phyloP scores from a whole-genome alignment of 1,140 invertebrate species.

The Leptopilina boulardi region DNA sequence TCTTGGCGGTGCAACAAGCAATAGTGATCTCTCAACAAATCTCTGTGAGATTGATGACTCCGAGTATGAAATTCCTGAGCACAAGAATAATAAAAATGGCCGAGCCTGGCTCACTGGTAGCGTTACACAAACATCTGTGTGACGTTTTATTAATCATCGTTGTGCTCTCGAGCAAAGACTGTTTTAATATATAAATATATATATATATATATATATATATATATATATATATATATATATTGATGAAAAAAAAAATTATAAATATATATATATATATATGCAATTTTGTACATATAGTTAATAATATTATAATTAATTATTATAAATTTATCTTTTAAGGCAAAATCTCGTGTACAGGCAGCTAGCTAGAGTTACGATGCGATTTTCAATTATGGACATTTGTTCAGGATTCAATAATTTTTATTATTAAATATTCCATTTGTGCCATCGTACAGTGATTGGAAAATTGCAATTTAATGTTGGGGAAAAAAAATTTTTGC shows the following conservation, averaged over 20 bases:
- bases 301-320: constrained; percentile 48
- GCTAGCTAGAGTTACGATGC: constrained; percentile 51
- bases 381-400: not conserved
- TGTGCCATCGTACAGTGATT: not conserved
- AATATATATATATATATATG: not conserved
- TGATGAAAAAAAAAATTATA: too few species aligned
- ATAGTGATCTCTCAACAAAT: constrained; percentile 90
- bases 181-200: constrained; percentile 65
- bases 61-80: constrained; percentile 81
- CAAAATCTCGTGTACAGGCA: constrained; percentile 66
- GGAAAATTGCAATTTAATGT: not conserved
- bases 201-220: too few species aligned
- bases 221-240: too few species aligned
- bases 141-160: constrained; percentile 64
- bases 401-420: constrained; percentile 10
- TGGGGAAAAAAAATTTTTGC: too few species aligned
- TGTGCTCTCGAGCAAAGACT: constrained; percentile 56
- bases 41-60: constrained; percentile 96
- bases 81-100: constrained; percentile 76
- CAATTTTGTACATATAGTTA: constrained; percentile 67
- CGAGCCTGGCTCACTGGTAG: constrained; percentile 73
- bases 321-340: constrained; percentile 44
- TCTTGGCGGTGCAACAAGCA: constrained; percentile 82
- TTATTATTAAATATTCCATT: not conserved
- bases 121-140: constrained; percentile 79